Conservation (phyloP, 2,797 vertebrate genomes). For the Catharus ustulatus region DNA sequence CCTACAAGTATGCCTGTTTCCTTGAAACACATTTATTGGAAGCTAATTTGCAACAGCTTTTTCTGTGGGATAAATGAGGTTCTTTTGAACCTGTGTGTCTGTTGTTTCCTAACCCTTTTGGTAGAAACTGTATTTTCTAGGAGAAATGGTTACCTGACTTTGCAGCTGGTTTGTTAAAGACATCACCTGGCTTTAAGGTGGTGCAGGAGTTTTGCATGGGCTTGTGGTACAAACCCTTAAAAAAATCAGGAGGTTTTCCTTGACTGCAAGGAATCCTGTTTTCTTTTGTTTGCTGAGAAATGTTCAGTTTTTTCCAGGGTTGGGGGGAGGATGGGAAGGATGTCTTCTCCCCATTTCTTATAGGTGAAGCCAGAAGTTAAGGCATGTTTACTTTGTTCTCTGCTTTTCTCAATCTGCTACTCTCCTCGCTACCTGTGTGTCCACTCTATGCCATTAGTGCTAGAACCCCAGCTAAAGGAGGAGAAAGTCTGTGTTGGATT, state of each 20-base stretch:
- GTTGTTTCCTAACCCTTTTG: neutral
- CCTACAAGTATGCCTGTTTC: neutral
- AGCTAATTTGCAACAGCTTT: neutral
- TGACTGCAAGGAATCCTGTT: neutral
- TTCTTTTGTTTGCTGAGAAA: slow-evolving; percentile 1
- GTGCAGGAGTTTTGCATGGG: neutral
- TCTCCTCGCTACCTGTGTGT: slow-evolving; percentile 57
- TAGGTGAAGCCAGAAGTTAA: slow-evolving; percentile 37
- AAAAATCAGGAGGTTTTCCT: neutral
- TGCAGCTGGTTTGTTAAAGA: neutral
- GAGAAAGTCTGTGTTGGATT: slow-evolving; percentile 67
- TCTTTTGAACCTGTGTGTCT: neutral
- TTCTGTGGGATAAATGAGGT: neutral
- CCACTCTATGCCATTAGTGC: slow-evolving; percentile 59
- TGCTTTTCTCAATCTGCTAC: slow-evolving; percentile 63
- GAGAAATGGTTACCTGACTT: neutral
- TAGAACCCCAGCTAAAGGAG: slow-evolving; percentile 61
- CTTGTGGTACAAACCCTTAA: neutral
- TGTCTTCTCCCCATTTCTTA: slow-evolving; percentile 38
- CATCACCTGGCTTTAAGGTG: neutral
- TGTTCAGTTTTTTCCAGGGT: neutral
- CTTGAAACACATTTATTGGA: neutral
- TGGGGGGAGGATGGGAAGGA: neutral
- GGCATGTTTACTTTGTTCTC: slow-evolving; percentile 61
- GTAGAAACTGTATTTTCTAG: neutral